These are phyloP conservation scores for Rotaria socialis DNA, from an alignment of 2,888 invertebrate genomes.

Conservation along the genomic window DNA sequence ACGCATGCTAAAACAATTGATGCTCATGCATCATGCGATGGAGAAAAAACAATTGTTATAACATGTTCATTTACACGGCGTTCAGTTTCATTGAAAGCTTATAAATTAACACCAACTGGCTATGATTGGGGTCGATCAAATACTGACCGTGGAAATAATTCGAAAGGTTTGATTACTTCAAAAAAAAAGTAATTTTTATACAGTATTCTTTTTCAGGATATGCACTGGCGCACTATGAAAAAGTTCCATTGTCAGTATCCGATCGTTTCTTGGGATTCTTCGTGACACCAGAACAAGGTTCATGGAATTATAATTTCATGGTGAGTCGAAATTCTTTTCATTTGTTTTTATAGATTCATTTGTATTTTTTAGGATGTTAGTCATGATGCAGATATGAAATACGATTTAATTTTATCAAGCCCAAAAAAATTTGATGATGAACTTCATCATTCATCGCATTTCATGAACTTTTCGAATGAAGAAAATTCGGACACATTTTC, in stretches of 20 bases:
- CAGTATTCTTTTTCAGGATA: neutral
- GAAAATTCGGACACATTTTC: slow-evolving; percentile 71
- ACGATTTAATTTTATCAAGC: slow-evolving; percentile 88
- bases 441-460: slow-evolving; percentile 93
- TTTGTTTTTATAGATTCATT: too few relatives aligned
- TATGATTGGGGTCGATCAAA: slow-evolving; percentile 99
- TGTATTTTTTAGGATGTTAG: too few relatives aligned
- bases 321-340: too few relatives aligned
- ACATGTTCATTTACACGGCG: slow-evolving; percentile 98
- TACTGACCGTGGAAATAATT: slow-evolving; percentile 95
- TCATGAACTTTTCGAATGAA: slow-evolving; percentile 90
- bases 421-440: slow-evolving; percentile 99
- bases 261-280: slow-evolving; percentile 98
- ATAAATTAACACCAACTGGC: slow-evolving; percentile 93
- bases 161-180: slow-evolving; percentile 82
- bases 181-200: too few relatives aligned
- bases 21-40: slow-evolving; percentile 92
- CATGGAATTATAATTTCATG: slow-evolving; percentile 99
- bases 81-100: slow-evolving; percentile 94
- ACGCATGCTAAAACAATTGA: slow-evolving; percentile 93
- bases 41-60: slow-evolving; percentile 95
- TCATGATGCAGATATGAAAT: slow-evolving; percentile 96
- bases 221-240: slow-evolving; percentile 88
- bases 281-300: slow-evolving; percentile 94
- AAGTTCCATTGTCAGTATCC: slow-evolving; percentile 91